Evolutionary conservation across 2,888 invertebrate genomes (phyloP), one percentile per base, ranked within the genome.

Genomic region (Tubulanus polymorphus): DNA sequence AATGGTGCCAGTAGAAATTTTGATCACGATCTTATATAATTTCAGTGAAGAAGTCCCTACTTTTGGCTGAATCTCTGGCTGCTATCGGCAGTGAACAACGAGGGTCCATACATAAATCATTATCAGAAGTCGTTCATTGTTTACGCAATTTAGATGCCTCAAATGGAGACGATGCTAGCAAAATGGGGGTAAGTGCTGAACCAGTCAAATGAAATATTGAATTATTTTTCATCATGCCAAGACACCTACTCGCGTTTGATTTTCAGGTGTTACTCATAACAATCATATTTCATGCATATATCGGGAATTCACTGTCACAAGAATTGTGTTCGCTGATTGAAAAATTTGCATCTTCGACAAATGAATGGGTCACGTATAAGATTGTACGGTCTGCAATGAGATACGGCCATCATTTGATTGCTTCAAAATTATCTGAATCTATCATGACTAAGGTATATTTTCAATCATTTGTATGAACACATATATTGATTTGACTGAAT

Each of bases 301-400:
- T 59, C 37, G 68, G 67, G 25, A 51, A 61, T 27, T 48, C 53
- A 6, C 59, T 72, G 27, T 69, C 72, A 6, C 53, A 45, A 51
- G 63, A 69, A 27, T 60, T 69, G 5, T 57, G 62, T 48, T 62
- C 63, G 20, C 55, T 66, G 18, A 62, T 73, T 20, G 46, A 63
- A 26, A 51, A 59, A 1, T 64, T 63, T 51, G 57, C 59, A n/a
- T 62, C 63, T 41, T 51, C 58, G 37, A 56, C 61, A 32, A 62
- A 93, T 91, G 86, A 88, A 3, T 87, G 89, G 69, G 57, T 64
- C 18, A 67, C 63, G 1, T 95, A 93, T 76, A 84, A 91, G 61
- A 88, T 94, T 46, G 92, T 89, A 0, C 83, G 93, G 53, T 90
- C 91, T 15, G 92, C 92, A 0, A 85, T 91, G 20, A 84, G 93